phyloP scores from a whole-genome alignment of 2,113 vertebrate genomes.

The Naja naja region DNA sequence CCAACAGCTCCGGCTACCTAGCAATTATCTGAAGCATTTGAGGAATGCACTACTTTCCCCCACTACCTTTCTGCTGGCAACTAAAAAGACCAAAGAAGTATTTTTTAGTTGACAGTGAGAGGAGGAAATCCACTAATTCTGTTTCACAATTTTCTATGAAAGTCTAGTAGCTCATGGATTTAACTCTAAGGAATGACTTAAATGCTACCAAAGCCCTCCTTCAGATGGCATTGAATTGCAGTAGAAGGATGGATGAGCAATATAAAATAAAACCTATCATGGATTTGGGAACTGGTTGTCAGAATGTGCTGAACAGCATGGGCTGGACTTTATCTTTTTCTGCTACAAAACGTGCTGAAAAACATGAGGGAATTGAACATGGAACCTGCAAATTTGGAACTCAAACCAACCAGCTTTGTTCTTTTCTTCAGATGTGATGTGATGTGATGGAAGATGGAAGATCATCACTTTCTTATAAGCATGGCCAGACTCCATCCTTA shows the following conservation, averaged over 20 bases:
- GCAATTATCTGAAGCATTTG: too few species aligned
- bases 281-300: background rate
- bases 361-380: background rate
- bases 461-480: background rate
- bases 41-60: too few species aligned
- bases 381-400: background rate
- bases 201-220: background rate
- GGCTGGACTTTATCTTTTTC: background rate
- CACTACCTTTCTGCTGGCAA: too few species aligned
- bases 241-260: background rate
- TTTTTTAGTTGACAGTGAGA: background rate
- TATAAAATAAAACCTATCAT: background rate
- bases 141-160: background rate
- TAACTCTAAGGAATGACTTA: background rate
- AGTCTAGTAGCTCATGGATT: background rate
- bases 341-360: background rate
- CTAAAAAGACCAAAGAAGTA: too few species aligned
- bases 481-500: background rate
- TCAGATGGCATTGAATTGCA: background rate
- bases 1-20: too few species aligned
- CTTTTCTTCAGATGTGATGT: background rate
- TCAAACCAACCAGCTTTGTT: background rate
- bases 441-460: background rate
- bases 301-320: background rate
- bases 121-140: background rate